These are phyloP conservation scores for Habropoda laboriosa DNA, from an alignment of 1,140 invertebrate genomes.

Conservation along the genomic window DNA sequence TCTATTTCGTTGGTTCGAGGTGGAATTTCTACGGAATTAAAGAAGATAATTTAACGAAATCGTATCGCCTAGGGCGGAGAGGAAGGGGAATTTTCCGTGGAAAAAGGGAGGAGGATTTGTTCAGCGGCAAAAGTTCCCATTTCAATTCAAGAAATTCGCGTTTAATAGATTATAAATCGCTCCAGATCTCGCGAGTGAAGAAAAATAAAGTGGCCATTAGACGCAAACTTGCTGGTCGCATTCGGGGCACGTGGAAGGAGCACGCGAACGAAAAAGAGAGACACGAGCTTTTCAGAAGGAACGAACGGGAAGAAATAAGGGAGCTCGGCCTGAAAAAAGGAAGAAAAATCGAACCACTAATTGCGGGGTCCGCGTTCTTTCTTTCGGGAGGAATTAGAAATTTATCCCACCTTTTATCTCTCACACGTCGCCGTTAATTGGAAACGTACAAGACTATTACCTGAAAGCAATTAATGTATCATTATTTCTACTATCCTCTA, in stretches of 20 bases:
- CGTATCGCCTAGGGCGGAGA: no score
- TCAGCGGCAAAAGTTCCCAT: not conserved
- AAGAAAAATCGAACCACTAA: not conserved
- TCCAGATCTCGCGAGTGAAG: not conserved
- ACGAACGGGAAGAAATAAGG: not conserved
- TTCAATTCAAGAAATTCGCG: slow-evolving; percentile 10
- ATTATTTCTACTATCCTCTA: no score
- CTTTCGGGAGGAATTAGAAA: not conserved
- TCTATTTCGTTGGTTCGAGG: not conserved
- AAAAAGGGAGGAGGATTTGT: not conserved
- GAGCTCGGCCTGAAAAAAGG: no score
- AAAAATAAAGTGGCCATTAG: slow-evolving; percentile 30
- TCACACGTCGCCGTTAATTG: no score
- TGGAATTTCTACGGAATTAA: not conserved
- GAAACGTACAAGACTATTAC: no score
- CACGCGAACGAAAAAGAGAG: slow-evolving; percentile 16
- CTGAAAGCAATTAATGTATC: no score
- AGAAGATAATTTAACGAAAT: not conserved
- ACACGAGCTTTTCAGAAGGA: not conserved
- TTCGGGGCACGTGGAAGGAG: slow-evolving; percentile 20
- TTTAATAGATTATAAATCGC: slow-evolving; percentile 36
- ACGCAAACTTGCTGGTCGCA: slow-evolving; percentile 43
- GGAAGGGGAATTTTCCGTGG: not conserved
- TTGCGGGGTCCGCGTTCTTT: not conserved
- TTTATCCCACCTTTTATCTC: not conserved